These are phyloP conservation scores for Ochotona curzoniae DNA, from an alignment of 2,113 vertebrate genomes.

Conservation along the genomic window DNA sequence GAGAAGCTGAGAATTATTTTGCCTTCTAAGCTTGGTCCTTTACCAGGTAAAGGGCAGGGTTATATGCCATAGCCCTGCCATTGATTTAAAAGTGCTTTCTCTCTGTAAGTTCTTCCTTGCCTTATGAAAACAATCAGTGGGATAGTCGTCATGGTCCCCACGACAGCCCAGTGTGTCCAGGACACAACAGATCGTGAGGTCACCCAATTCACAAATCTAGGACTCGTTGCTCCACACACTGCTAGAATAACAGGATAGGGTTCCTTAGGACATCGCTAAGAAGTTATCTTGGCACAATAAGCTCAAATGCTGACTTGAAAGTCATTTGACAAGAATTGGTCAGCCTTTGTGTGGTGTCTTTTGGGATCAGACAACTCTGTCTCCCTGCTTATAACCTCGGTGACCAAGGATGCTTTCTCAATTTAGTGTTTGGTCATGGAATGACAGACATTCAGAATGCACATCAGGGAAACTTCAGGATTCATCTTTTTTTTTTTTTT, in stretches of 20 bases:
- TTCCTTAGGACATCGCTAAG: neutral
- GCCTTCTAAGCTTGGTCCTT: neutral
- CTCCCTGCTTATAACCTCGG: neutral
- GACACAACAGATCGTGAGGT: neutral
- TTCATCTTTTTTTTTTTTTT: neutral
- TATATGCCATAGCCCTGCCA: neutral
- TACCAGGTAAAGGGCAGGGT: neutral
- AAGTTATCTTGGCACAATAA: neutral
- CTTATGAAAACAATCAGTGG: neutral
- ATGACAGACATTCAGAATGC: neutral
- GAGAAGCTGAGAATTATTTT: no score
- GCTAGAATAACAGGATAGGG: neutral
- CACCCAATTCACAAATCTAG: neutral
- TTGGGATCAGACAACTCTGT: neutral
- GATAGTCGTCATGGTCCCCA: fast-evolving
- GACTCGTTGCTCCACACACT: neutral
- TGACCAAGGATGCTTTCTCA: neutral
- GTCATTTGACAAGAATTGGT: neutral
- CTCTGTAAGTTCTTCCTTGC: neutral
- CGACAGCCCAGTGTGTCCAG: neutral
- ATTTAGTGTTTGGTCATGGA: neutral
- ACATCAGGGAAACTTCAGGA: neutral
- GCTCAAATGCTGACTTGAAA: neutral
- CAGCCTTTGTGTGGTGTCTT: neutral
- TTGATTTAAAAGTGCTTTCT: neutral